These are phyloP conservation scores for Popillia japonica DNA, from an alignment of 1,140 invertebrate species.

Conservation along the genomic window DNA sequence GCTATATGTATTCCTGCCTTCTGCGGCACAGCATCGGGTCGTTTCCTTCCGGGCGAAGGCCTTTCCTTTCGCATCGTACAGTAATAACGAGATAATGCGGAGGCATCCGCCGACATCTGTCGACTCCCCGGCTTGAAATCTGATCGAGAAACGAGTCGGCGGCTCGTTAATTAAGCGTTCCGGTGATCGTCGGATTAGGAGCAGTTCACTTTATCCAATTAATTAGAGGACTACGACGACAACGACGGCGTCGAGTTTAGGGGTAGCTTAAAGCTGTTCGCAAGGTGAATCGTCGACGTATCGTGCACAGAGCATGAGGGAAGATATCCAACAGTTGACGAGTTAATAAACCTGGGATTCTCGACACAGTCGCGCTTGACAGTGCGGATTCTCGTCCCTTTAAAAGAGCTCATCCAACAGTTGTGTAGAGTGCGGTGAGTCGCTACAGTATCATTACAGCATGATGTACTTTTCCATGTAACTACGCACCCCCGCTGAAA, in stretches of 20 bases:
- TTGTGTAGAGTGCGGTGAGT: neutral
- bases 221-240: conserved; percentile 44
- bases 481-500: neutral
- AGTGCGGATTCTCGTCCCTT: neutral
- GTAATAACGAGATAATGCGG: conserved; percentile 1
- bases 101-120: neutral
- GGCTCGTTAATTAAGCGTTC: conserved; percentile 48
- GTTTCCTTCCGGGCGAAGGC: neutral
- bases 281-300: conserved; percentile 34
- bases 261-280: conserved; percentile 40
- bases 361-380: neutral
- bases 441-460: neutral
- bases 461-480: neutral
- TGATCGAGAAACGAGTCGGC: conserved; percentile 40
- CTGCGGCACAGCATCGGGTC: neutral
- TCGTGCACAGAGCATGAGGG: neutral
- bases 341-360: conserved; percentile 34
- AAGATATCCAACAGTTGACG: conserved; percentile 46
- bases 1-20: neutral
- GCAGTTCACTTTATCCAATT: conserved; percentile 49
- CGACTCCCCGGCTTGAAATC: conserved; percentile 41
- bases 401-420: neutral
- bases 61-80: neutral
- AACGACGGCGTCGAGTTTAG: neutral
- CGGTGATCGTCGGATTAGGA: conserved; percentile 49